Base-by-base conservation (phyloP, 2,113 vertebrate genomes). In the Lepus europaeus region DNA sequence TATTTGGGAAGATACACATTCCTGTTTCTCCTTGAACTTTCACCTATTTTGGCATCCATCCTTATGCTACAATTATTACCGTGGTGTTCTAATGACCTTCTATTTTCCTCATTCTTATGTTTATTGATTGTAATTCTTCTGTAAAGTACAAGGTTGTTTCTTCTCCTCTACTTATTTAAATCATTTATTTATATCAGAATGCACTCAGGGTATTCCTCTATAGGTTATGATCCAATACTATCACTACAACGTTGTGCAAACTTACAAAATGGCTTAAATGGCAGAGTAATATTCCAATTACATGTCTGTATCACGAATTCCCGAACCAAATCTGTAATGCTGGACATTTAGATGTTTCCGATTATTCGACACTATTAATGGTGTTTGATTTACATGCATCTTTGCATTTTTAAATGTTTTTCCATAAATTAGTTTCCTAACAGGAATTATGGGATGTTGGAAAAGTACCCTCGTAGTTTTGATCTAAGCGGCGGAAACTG, bases 401-500 rank as follows among this genome's bases (percentile, higher is more conserved):
- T 92, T 93, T 36, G 68, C 53, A 86, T 77, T 76, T 91, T 86
- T 80, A 10, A 59, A 74, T 93, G 79, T 84, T 59, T 66, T 85
- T 74, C 31, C 53, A 93, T 64, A 87, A 93, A 45, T 59, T 91
- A 78, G 36, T 51, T 95, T 93, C 87, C n/a, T 77, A 87, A 33
- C 22, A 73, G 7, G 0, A 76, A 77, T 77, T 87, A 83, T 1
- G 84, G 25, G 17, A 76, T 74, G 25, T 87, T 79, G 36, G 87
- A 88, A 78, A 88, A 90, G 20, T 84, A 63, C 19, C 45, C 33
- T 73, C 11, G 23, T 66, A n/a, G n/a, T 77, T 92, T 83, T 90
- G 69, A 74, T 61, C 22, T 70, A 73, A 73, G 64, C 11, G 10
- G 59, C 22, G 20, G 20, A 33, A 80, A 66, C 25, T 39, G 7